A percentile compares a stretch with the other conserved stretches of the same genome.
These are phyloP conservation scores for Rhyacophila evoluta DNA, from an alignment of 2,888 invertebrate genomes.

Conservation along the genomic window DNA sequence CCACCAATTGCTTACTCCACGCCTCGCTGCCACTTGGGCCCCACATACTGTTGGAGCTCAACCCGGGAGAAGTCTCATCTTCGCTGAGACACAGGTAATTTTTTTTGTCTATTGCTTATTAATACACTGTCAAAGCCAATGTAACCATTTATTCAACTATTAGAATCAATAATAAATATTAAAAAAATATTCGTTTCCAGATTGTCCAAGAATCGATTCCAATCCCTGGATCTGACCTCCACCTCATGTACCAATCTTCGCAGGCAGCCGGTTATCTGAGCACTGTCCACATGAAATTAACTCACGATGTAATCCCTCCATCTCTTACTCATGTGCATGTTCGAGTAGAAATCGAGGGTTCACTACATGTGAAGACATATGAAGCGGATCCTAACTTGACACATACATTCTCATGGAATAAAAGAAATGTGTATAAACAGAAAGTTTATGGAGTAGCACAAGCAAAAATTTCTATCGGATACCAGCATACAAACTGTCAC, in stretches of 20 bases:
- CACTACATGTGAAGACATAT: constrained; percentile 90
- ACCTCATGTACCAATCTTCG: constrained; percentile 95
- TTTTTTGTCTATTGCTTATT: too few species aligned
- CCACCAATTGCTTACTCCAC: constrained; percentile 85
- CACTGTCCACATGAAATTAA: constrained; percentile 90
- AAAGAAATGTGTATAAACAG: constrained; percentile 96
- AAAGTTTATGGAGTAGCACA: constrained; percentile 92
- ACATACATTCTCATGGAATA: constrained; percentile 98
- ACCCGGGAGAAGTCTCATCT: constrained; percentile 84
- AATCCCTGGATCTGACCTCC: constrained; percentile 93
- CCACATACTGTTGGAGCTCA: constrained; percentile 89
- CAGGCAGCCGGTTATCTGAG: constrained; percentile 95
- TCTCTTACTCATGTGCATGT: constrained; percentile 91
- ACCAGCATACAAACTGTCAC: constrained; percentile 90
- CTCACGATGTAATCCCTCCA: constrained; percentile 82
- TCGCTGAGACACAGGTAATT: constrained; percentile 89
- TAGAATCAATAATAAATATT: too few species aligned
- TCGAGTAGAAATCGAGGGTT: constrained; percentile 92
- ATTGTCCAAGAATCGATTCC: constrained; percentile 96
- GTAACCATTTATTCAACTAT: too few species aligned
- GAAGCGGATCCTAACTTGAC: constrained; percentile 96
- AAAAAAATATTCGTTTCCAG: too few species aligned
- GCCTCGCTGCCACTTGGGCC: constrained; percentile 91
- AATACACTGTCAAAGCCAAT: too few species aligned
- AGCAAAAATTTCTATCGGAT: constrained; percentile 92